Conservation (phyloP, 1,140 invertebrate species). For the Oncopeltus fasciatus region DNA sequence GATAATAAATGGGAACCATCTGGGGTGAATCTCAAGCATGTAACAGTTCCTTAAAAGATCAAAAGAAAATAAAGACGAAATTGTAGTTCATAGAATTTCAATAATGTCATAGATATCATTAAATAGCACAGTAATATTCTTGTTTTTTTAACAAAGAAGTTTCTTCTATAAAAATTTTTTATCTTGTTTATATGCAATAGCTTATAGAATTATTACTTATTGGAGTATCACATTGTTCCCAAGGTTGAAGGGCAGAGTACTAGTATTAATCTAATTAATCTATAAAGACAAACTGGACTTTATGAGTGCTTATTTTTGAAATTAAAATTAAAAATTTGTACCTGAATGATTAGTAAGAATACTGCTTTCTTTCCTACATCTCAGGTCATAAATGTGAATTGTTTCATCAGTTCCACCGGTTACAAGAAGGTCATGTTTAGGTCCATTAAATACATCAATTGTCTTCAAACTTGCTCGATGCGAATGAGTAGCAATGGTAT, state of each 20-base stretch:
- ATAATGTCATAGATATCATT: too few species aligned
- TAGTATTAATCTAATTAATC: too few species aligned
- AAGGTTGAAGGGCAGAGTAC: too few species aligned
- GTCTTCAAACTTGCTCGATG: slow-evolving; percentile 66
- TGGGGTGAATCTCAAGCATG: slow-evolving; percentile 56
- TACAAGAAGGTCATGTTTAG: slow-evolving; percentile 51
- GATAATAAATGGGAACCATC: slow-evolving; percentile 63
- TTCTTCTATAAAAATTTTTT: too few species aligned
- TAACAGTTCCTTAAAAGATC: slow-evolving; percentile 45
- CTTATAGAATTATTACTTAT: too few species aligned
- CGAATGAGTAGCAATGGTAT: slow-evolving; percentile 74
- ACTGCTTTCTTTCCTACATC: slow-evolving; percentile 56
- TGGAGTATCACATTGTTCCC: too few species aligned
- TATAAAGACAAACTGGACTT: too few species aligned
- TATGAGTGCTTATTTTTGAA: too few species aligned
- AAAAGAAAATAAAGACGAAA: not conserved
- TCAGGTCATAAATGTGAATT: slow-evolving; percentile 73
- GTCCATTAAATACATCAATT: slow-evolving; percentile 39
- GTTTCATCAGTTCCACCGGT: slow-evolving; percentile 83
- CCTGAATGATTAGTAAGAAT: slow-evolving; percentile 67
- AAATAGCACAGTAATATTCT: too few species aligned
- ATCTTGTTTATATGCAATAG: too few species aligned
- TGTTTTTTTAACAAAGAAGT: too few species aligned
- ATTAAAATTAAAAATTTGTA: too few species aligned
- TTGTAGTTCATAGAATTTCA: not conserved